Percentiles rank a stretch among this genome's conserved stretches.
Evolutionary conservation across 1,140 invertebrate genomes (phyloP).

Genomic region (Antheraea pernyi): DNA sequence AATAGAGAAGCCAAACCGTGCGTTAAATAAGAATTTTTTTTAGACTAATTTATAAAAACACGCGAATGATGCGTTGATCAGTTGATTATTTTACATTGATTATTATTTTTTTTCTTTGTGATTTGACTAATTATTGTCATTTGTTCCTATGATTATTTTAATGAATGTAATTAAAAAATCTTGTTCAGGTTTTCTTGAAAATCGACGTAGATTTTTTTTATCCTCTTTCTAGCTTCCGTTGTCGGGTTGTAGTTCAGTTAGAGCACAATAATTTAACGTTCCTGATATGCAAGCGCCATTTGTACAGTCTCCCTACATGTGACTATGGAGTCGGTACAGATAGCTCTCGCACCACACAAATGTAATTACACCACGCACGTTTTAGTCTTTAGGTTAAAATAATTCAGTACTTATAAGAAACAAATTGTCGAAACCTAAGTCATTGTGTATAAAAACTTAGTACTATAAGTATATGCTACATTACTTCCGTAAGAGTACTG

Average conservation of each 20-base stretch:
- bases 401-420: conserved; percentile 77
- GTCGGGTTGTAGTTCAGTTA: conserved; percentile 47
- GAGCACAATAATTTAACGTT: conserved; percentile 41
- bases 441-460: conserved; percentile 78
- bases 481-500: conserved; percentile 70
- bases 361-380: conserved; percentile 60
- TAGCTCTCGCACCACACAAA: conserved; percentile 35
- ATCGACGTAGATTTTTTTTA: conserved; percentile 73
- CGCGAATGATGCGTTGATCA: conserved; percentile 66
- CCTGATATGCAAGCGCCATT: conserved; percentile 46
- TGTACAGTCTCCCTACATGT: conserved; percentile 11
- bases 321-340: neutral
- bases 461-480: conserved; percentile 73
- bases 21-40: conserved; percentile 58
- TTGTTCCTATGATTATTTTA: conserved; percentile 76
- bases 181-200: conserved; percentile 76
- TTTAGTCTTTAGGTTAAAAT: conserved; percentile 73
- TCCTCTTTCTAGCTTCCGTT: conserved; percentile 43
- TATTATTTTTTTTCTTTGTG: conserved; percentile 57
- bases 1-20: conserved; percentile 72
- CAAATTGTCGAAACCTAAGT: conserved; percentile 78
- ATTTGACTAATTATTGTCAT: conserved; percentile 76
- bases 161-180: conserved; percentile 61
- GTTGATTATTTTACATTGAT: conserved; percentile 60
- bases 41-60: conserved; percentile 72